Conservation (phyloP, 2,888 invertebrate genomes). For the Campoplex nolae region DNA sequence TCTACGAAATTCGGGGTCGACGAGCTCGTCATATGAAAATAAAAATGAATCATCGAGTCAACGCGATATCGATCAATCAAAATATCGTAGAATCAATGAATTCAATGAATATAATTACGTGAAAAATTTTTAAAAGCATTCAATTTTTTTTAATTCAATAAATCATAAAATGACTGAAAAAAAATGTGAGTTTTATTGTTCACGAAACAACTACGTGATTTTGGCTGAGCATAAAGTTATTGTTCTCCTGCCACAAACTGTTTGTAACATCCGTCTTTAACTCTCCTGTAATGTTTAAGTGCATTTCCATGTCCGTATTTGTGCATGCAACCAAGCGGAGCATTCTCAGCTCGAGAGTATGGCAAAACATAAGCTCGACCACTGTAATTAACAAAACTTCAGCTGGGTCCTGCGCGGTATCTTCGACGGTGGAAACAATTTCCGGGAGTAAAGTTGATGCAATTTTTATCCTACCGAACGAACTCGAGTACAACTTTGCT, state of each 20-base stretch:
- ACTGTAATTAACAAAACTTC: slow-evolving; percentile 49
- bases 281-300: slow-evolving; percentile 45
- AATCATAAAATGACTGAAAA: too few relatives aligned
- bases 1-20: too few relatives aligned
- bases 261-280: slow-evolving; percentile 7
- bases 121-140: too few relatives aligned
- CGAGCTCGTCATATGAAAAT: too few relatives aligned
- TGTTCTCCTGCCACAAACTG: background rate
- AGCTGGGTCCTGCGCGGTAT: background rate
- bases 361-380: background rate
- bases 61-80: too few relatives aligned
- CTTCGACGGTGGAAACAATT: background rate
- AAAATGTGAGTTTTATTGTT: background rate
- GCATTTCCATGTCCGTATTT: slow-evolving; percentile 39
- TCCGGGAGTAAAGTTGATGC: background rate
- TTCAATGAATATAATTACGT: too few relatives aligned
- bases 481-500: background rate
- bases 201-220: background rate
- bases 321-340: slow-evolving; percentile 3
- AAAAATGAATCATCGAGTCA: too few relatives aligned
- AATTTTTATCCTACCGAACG: background rate
- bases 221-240: background rate
- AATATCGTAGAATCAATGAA: too few relatives aligned
- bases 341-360: slow-evolving; percentile 2
- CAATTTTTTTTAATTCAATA: too few relatives aligned